These are phyloP conservation scores for Chrysina gloriosa DNA, from an alignment of 2,888 invertebrate species.

Conservation along the genomic window DNA sequence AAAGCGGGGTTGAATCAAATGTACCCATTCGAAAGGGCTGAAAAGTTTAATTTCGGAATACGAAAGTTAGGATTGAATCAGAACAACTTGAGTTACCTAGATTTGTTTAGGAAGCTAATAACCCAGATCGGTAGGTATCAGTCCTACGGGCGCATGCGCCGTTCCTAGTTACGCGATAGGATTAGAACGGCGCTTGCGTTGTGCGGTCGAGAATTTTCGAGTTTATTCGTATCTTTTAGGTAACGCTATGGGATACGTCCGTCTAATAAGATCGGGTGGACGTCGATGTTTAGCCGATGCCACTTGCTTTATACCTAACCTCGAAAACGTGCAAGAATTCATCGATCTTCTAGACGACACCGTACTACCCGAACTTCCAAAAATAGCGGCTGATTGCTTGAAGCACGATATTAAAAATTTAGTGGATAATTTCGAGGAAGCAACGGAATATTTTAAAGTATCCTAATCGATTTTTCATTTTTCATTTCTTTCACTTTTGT, in stretches of 20 bases:
- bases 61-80: constrained; percentile 84
- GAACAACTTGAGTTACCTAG: constrained; percentile 89
- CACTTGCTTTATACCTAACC: constrained; percentile 87
- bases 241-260: constrained; percentile 95
- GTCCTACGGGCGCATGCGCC: neutral
- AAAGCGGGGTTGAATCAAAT: constrained; percentile 74
- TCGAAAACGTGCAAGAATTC: constrained; percentile 72
- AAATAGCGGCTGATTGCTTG: constrained; percentile 77
- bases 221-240: constrained; percentile 65
- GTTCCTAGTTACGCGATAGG: neutral
- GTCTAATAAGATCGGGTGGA: constrained; percentile 93
- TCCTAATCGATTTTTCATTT: neutral
- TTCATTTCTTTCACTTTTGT: neutral
- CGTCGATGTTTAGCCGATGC: constrained; percentile 92
- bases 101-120: constrained; percentile 91
- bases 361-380: constrained; percentile 70
- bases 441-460: constrained; percentile 56
- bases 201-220: neutral
- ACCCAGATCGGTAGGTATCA: constrained; percentile 86
- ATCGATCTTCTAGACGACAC: constrained; percentile 73
- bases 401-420: constrained; percentile 83
- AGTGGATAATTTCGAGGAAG: constrained; percentile 71
- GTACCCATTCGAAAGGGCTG: constrained; percentile 90
- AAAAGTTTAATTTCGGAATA: constrained; percentile 93
- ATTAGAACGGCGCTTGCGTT: neutral